Evolutionary conservation across 1,140 invertebrate genomes (phyloP), one percentile per base, ranked within the genome.

Genomic region (Telenomus remus): DNA sequence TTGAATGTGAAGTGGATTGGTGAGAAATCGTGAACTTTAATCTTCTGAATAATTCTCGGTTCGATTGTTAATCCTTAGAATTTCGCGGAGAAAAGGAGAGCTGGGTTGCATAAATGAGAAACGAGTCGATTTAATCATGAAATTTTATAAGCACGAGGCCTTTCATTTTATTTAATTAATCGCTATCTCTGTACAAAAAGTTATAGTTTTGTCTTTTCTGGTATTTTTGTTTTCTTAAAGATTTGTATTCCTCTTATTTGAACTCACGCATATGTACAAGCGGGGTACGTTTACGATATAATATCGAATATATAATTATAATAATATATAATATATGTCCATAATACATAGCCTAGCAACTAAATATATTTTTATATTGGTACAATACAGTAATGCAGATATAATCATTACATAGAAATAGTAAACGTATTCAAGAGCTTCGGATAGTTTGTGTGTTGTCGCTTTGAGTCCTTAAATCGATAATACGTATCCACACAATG

Each of bases 71-170:
- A 11, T 39, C n/a, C 37, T 39, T 2, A n/a, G 37, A 39, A 39
- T 39, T 27, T 27, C 19, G 19, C 19, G 19, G 19, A 27, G 19
- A 27, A 27, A 27, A 27, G 19, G 19, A 39, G 37, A 39, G 37
- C n/a, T 60, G 27, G 65, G 66, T 54, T 69, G 65, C 44, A 60
- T 47, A 69, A 69, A 69, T 69, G 56, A 69, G 27, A 3, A 27
- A 27, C 19, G 19, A 53, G 42, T 46, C 56, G 13, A 54, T 47
- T 76, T 87, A 83, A 85, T 86, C 82, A 83, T 87, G 85, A 86
- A 87, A 86, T 88, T 87, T 86, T 83, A 87, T 88, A 88, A 87
- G 87, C 87, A 87, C 86, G 82, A 87, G 85, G 87, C 85, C 87
- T 85, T 85, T 87, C 81, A 84, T 86, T 86, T 87, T 87, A 85